Base-by-base conservation (phyloP, 2,113 vertebrate genomes). In the Mastomys coucha region DNA sequence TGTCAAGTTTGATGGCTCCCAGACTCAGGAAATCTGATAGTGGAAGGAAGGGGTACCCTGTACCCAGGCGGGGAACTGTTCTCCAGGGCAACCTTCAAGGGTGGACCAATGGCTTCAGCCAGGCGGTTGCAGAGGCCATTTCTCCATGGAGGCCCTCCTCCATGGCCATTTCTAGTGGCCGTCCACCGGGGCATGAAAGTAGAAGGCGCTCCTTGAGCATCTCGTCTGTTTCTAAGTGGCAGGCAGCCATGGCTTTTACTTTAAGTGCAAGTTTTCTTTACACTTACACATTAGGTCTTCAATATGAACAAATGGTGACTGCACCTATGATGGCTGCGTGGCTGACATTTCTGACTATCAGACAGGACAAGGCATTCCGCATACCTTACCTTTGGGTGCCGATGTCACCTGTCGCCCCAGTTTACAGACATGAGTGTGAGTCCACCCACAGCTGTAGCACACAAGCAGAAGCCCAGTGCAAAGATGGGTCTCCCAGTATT, bases 401-500 rank as follows among this genome's bases (percentile, higher is more conserved):
- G 5, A 2, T 20, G 45, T 2, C 33, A 39, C 19, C 1, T 20
- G 45, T 2, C 33, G 36, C 19, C 36, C 69, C 31, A 7, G 9
- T 13, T 6, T 73, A 22, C 58, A 77, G 80, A 8, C 20, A n/a
- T 20, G 65, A n/a, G 12, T 7, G 26, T 26, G 65, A 81, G 42
- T 33, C 63, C 0, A 17, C 26, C 17, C 78, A 1, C 2, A 12
- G 80, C 16, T 2, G 0, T 10, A 14, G 73, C 19, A 0, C 0
- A 8, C 19, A 20, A 31, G 42, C 36, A 17, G 31, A 0, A 33
- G 5, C 0, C 0, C 22, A 0, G 31, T 4, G 13, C 7, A 5
- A 16, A 11, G 22, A 4, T 51, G 26, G n/a, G 3, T 9, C 56
- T 24, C 22, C 2, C 36, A 24, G 70, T 26, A 7, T 19, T 28